These are phyloP conservation scores for Loriculus beryllinus DNA, from an alignment of 2,797 vertebrate species.

Conservation along the genomic window DNA sequence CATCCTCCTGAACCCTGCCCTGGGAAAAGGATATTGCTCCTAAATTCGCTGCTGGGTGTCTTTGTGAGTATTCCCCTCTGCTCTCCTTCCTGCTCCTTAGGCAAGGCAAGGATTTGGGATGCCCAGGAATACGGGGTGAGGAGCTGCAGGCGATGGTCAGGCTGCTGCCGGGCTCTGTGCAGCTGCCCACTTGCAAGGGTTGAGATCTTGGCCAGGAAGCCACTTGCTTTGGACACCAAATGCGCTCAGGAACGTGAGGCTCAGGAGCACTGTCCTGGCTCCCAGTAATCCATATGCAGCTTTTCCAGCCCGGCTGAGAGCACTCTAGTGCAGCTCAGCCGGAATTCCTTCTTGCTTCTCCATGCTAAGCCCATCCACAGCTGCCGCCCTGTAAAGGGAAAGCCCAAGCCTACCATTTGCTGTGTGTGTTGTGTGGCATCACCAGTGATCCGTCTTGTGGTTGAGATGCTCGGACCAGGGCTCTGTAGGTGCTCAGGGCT, in stretches of 20 bases:
- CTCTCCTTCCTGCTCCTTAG: background rate
- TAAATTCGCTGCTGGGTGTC: constrained; percentile 46
- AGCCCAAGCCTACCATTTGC: background rate
- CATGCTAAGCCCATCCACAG: background rate
- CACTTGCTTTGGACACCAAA: background rate
- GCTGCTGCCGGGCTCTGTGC: background rate
- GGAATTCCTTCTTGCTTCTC: background rate
- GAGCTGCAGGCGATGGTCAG: background rate
- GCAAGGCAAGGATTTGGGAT: background rate
- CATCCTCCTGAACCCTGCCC: constrained; percentile 13
- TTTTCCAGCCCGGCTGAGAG: background rate
- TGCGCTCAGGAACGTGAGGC: fast-evolving
- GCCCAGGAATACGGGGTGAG: background rate
- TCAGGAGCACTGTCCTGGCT: background rate
- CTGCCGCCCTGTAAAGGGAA: background rate
- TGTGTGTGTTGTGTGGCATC: fast-evolving
- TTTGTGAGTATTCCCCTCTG: constrained; percentile 40
- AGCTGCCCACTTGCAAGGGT: background rate
- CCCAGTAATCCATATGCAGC: background rate
- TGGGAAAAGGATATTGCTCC: constrained; percentile 40
- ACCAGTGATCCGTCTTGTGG: background rate
- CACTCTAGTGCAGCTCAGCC: background rate
- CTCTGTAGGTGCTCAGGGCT: background rate
- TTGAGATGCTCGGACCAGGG: background rate
- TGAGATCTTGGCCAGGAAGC: background rate